Evolutionary conservation across 2,113 vertebrate genomes (phyloP).

Genomic region (Coptodon rendalli): DNA sequence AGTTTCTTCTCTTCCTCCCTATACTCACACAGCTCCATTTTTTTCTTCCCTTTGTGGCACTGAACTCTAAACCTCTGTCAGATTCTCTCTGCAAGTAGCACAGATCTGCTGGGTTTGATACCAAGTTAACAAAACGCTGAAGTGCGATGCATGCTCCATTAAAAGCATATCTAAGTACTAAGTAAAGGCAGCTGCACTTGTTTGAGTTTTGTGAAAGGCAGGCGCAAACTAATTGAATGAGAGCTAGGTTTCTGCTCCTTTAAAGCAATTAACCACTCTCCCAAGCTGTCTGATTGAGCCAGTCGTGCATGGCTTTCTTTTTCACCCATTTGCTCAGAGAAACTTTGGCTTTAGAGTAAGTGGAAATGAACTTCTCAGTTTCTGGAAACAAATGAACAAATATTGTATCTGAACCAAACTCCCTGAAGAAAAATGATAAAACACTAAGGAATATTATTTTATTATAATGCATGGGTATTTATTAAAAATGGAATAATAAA

Average conservation of each 20-base stretch:
- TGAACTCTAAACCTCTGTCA: background rate
- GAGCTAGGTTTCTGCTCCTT: constrained; percentile 41
- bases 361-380: background rate
- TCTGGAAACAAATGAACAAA: background rate
- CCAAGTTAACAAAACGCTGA: background rate
- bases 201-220: constrained; percentile 33
- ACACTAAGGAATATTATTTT: background rate
- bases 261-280: constrained; percentile 68
- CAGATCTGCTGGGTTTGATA: background rate
- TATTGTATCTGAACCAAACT: background rate
- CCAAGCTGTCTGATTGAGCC: constrained; percentile 56
- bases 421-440: background rate
- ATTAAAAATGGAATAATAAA: background rate
- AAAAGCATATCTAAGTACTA: background rate
- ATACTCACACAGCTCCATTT: background rate
- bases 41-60: background rate
- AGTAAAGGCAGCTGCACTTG: background rate
- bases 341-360: background rate
- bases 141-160: background rate
- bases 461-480: background rate
- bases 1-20: background rate
- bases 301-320: constrained; percentile 43
- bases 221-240: constrained; percentile 63
- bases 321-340: background rate
- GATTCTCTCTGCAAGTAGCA: background rate